Percentiles rank a stretch among this genome's conserved stretches.
phyloP scores from a whole-genome alignment of 2,797 vertebrate genomes.

The Helicolenus hilgendorfi region DNA sequence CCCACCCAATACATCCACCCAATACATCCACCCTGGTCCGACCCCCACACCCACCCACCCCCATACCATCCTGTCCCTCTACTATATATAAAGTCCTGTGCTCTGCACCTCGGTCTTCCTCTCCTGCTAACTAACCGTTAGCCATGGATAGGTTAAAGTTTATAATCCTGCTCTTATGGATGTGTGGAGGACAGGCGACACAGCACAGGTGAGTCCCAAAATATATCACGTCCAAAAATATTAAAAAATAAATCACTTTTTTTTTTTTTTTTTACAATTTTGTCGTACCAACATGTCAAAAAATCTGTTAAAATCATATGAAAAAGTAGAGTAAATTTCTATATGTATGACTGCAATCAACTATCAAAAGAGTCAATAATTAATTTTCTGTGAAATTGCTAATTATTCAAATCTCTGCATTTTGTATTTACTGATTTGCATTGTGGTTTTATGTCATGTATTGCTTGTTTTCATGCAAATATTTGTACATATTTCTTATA shows the following conservation, averaged over 20 bases:
- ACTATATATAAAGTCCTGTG: conserved; percentile 64
- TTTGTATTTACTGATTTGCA: too few relatives aligned
- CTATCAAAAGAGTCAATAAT: background rate
- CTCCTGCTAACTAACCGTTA: conserved; percentile 60
- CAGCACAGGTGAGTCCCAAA: conserved; percentile 57
- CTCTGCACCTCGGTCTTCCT: conserved; percentile 19
- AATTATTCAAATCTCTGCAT: background rate
- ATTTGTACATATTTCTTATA: too few relatives aligned
- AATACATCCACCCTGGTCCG: background rate
- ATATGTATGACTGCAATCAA: background rate
- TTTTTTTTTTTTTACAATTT: background rate
- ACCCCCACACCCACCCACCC: background rate
- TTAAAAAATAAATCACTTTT: background rate
- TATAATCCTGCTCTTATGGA: conserved; percentile 80
- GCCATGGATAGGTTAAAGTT: conserved; percentile 79
- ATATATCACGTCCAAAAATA: background rate
- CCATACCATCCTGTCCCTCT: background rate
- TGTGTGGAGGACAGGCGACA: conserved; percentile 40
- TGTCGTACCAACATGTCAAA: background rate
- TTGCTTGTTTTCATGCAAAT: too few relatives aligned
- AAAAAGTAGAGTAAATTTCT: background rate
- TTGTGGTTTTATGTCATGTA: too few relatives aligned
- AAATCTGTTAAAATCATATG: background rate
- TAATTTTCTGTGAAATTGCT: background rate
- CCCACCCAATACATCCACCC: background rate